phyloP scores from a whole-genome alignment of 2,888 invertebrate genomes.

The Pediacus dermestoides region DNA sequence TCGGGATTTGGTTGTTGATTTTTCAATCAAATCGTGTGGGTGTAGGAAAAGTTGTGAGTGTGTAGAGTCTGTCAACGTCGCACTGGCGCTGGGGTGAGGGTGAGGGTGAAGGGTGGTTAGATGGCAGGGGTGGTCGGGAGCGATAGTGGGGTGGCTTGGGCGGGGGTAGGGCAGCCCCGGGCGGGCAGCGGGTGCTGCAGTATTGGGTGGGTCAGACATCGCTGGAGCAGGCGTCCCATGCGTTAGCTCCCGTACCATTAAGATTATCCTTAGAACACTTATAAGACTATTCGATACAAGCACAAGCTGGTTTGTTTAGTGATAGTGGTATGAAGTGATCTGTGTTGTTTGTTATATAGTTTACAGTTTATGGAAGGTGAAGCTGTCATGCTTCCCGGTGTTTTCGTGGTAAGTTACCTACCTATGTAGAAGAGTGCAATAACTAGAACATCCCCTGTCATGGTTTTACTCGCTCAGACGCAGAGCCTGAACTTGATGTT shows the following conservation, averaged over 20 bases:
- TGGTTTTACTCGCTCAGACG: too few relatives aligned
- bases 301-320: too few relatives aligned
- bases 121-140: constrained; percentile 31
- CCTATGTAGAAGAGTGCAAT: constrained; percentile 2
- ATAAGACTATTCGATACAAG: too few relatives aligned
- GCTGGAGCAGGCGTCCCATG: constrained; percentile 39
- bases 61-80: constrained; percentile 20
- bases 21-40: too few relatives aligned
- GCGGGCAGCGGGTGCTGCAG: constrained; percentile 51
- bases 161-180: constrained; percentile 46
- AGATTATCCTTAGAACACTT: constrained; percentile 21
- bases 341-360: too few relatives aligned
- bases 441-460: constrained; percentile 4
- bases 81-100: constrained; percentile 22
- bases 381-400: constrained; percentile 25
- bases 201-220: constrained; percentile 52
- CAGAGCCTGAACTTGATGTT: too few relatives aligned
- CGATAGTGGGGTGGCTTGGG: constrained; percentile 50
- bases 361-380: too few relatives aligned
- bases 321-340: constrained; percentile 22
- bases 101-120: constrained; percentile 23
- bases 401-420: constrained; percentile 6
- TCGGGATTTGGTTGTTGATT: too few relatives aligned
- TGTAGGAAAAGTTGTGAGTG: constrained; percentile 3
- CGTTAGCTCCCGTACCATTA: constrained; percentile 26